Percentiles rank a stretch among this genome's conserved stretches.
Conservation (phyloP, 2,797 vertebrate species). For the Pseudochirops corinnae region DNA sequence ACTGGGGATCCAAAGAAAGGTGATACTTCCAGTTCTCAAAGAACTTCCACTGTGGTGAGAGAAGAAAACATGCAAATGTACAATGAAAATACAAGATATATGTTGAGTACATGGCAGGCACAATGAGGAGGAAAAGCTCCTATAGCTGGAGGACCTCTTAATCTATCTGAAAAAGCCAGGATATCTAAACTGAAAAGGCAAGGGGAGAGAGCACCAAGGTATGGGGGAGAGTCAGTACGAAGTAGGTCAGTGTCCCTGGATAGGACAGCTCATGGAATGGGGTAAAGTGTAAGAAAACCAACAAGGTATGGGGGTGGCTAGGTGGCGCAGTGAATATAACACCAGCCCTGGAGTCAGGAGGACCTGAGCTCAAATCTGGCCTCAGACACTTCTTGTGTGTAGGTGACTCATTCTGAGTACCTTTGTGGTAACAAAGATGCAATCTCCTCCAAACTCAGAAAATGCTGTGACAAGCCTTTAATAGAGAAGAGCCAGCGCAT, state of each 20-base stretch:
- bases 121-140: background rate
- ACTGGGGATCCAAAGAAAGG: background rate
- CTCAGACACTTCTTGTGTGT: background rate
- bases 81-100: background rate
- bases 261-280: background rate
- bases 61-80: background rate
- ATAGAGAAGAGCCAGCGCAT: conserved; percentile 79
- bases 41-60: background rate
- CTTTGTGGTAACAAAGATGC: conserved; percentile 75
- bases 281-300: background rate
- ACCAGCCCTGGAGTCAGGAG: too few species aligned
- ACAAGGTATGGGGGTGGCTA: background rate
- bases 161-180: background rate
- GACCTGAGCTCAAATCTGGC: too few species aligned
- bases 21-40: background rate
- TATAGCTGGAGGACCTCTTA: background rate
- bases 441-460: conserved; percentile 80
- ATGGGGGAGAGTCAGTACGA: background rate
- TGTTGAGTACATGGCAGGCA: background rate
- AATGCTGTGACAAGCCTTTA: conserved; percentile 75
- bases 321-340: too few species aligned
- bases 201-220: background rate
- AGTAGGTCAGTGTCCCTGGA: background rate
- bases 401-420: conserved; percentile 66
- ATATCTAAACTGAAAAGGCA: background rate